Evolutionary conservation across 1,140 invertebrate species (phyloP).

Genomic region (Diuraphis noxia): DNA sequence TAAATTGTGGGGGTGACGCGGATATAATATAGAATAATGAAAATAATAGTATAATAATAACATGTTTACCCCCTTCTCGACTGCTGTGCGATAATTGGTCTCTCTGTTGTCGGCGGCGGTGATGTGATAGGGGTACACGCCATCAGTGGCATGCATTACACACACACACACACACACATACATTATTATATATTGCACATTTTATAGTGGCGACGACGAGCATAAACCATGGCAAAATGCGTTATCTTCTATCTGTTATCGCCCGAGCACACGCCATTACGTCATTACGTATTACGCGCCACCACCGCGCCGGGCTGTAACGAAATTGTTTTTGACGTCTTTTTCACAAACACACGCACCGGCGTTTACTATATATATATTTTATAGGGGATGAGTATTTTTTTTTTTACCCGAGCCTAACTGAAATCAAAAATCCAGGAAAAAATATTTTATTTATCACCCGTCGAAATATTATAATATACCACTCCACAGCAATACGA

Average conservation of each 20-base stretch:
- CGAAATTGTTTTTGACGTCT: slow-evolving; percentile 38
- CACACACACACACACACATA: neutral
- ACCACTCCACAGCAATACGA: neutral
- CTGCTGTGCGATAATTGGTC: neutral
- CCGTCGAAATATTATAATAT: neutral
- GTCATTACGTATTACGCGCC: slow-evolving; percentile 38
- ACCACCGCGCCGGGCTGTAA: neutral
- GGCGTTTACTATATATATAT: neutral
- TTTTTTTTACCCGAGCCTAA: neutral
- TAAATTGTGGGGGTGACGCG: neutral
- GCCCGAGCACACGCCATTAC: slow-evolving; percentile 51
- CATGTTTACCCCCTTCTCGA: neutral
- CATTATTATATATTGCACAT: neutral
- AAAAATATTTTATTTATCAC: neutral
- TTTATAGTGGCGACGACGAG: neutral
- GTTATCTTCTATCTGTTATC: slow-evolving; percentile 42
- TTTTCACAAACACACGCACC: neutral
- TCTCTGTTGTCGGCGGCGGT: neutral
- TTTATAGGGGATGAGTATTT: neutral
- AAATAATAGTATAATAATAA: neutral
- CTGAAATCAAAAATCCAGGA: neutral
- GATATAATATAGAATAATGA: neutral
- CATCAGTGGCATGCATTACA: neutral
- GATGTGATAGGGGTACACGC: neutral
- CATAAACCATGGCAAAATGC: neutral